phyloP scores from a whole-genome alignment of 2,113 vertebrate species.

The Addax nasomaculatus region DNA sequence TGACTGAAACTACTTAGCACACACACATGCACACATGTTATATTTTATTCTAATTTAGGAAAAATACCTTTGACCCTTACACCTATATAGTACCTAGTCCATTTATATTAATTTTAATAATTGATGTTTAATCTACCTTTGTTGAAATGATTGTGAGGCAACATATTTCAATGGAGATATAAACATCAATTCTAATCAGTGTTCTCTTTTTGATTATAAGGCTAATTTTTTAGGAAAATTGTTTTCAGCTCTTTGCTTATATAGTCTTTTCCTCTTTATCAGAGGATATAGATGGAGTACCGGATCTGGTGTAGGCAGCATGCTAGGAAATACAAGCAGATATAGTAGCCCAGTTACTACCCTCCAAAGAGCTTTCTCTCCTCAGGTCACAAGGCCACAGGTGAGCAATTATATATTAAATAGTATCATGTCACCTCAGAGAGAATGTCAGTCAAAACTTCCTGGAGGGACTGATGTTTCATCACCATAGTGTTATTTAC shows the following conservation, averaged over 20 bases:
- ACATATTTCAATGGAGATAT: background rate
- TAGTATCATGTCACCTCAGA: background rate
- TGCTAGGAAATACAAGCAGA: background rate
- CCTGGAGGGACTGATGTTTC: background rate
- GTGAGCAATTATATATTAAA: background rate
- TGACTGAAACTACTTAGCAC: background rate
- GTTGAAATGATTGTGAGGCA: background rate
- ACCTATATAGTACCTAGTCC: background rate
- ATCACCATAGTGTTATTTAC: background rate
- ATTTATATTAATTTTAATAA: background rate
- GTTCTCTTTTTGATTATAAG: background rate
- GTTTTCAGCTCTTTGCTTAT: background rate
- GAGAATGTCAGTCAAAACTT: background rate
- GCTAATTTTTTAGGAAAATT: background rate
- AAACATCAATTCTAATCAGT: background rate
- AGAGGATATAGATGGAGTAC: background rate
- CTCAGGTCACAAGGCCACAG: background rate
- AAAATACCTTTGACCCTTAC: background rate
- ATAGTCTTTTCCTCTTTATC: background rate
- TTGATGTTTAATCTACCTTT: background rate
- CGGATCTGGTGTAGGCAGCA: background rate
- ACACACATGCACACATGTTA: accelerated
- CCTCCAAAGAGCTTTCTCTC: background rate
- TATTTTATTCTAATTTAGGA: background rate
- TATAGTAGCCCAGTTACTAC: background rate